Evolutionary conservation across 1,140 invertebrate species (phyloP).

Genomic region (Lerema accius): DNA sequence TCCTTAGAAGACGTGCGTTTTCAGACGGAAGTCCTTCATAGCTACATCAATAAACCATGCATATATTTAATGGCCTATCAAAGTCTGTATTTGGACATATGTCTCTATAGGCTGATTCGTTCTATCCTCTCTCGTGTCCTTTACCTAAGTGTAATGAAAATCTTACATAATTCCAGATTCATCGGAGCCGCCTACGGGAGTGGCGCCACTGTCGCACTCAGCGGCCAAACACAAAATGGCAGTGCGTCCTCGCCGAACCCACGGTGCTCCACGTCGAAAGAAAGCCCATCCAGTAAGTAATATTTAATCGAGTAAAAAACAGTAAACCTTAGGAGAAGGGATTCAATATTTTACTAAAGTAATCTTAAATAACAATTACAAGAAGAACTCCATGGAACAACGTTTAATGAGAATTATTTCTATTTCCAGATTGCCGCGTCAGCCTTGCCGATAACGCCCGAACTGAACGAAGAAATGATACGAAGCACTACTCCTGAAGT

Average conservation of each 20-base stretch:
- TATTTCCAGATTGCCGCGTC: constrained; percentile 75
- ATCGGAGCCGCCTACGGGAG: constrained; percentile 73
- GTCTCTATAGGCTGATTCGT: too few relatives aligned
- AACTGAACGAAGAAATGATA: constrained; percentile 88
- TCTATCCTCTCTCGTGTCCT: too few relatives aligned
- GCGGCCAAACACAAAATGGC: constrained; percentile 91
- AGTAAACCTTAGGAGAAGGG: too few relatives aligned
- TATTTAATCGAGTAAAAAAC: too few relatives aligned
- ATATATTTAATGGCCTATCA: too few relatives aligned
- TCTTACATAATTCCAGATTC: constrained; percentile 57
- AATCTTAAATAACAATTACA: too few relatives aligned
- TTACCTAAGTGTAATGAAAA: too few relatives aligned
- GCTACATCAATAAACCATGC: too few relatives aligned
- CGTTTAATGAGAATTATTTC: constrained; percentile 31
- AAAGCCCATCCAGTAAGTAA: constrained; percentile 83
- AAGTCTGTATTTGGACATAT: too few relatives aligned
- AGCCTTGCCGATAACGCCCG: constrained; percentile 86
- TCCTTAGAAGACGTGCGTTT: constrained; percentile 68
- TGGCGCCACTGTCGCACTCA: constrained; percentile 88
- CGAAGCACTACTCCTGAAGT: constrained; percentile 84
- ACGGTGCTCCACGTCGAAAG: constrained; percentile 86
- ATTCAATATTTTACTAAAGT: too few relatives aligned
- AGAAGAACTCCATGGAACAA: too few relatives aligned
- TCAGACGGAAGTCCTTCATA: too few relatives aligned
- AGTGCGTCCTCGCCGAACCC: constrained; percentile 88